Evolutionary conservation across 23 tunicate genomes (phyloP).

Genomic region (Ascidia mentula): DNA sequence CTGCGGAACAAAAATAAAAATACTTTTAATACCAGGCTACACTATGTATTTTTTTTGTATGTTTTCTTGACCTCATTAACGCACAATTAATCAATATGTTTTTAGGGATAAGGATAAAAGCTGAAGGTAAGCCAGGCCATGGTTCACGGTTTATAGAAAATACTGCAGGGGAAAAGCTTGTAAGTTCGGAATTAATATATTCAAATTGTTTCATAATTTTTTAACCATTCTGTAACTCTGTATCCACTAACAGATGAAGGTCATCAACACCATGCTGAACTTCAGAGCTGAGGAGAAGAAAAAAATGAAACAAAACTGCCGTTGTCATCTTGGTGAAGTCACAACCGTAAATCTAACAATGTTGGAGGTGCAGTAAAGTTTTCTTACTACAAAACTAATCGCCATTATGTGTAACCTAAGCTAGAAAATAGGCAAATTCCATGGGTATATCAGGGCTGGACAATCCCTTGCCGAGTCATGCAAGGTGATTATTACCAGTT

Average conservation of each 20-base stretch:
- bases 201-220: not conserved
- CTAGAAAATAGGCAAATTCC: too few relatives aligned
- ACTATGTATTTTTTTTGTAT: too few relatives aligned
- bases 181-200: too few relatives aligned
- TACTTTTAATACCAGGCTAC: too few relatives aligned
- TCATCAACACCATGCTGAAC: conserved; percentile 18
- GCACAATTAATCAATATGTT: too few relatives aligned
- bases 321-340: conserved; percentile 52
- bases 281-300: conserved; percentile 26
- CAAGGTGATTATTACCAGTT: too few relatives aligned
- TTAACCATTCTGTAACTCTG: not conserved
- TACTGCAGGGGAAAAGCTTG: conserved; percentile 88
- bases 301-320: conserved; percentile 19
- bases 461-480: too few relatives aligned
- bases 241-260: conserved; percentile 7
- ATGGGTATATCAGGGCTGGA: too few relatives aligned
- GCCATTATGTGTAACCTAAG: too few relatives aligned
- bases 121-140: conserved; percentile 90
- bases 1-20: too few relatives aligned
- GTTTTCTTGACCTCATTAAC: too few relatives aligned
- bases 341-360: conserved; percentile 59
- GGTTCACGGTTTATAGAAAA: conserved; percentile 87
- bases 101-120: conserved; percentile 68
- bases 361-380: conserved; percentile 13
- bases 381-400: too few relatives aligned